A percentile compares a stretch with the other conserved stretches of the same genome.
These are phyloP conservation scores for Myotis brandtii DNA, from an alignment of 2,113 vertebrate genomes.

Conservation along the genomic window DNA sequence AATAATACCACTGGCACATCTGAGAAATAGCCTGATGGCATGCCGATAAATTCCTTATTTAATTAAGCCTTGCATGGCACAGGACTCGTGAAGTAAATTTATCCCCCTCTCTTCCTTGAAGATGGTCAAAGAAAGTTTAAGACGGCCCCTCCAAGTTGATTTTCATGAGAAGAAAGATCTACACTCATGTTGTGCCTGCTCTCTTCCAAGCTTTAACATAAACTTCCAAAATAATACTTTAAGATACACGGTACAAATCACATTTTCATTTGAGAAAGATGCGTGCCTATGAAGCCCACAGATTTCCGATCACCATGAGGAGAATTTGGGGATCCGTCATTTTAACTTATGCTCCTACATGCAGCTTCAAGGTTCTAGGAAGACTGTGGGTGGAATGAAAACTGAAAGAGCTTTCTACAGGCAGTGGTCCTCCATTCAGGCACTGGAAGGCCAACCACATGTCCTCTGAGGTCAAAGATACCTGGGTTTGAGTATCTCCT, in stretches of 20 bases:
- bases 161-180: conserved; percentile 5
- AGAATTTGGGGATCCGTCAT: neutral
- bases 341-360: neutral
- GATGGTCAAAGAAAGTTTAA: neutral
- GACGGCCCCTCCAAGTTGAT: neutral
- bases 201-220: neutral
- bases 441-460: neutral
- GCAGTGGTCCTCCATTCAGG: neutral
- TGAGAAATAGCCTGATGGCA: neutral
- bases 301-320: neutral
- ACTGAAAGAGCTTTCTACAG: neutral
- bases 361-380: neutral
- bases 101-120: neutral
- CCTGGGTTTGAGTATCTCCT: neutral
- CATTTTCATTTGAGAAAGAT: conserved; percentile 19
- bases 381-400: neutral
- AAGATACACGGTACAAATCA: neutral
- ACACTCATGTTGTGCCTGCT: neutral
- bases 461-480: neutral
- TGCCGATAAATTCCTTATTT: neutral
- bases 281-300: neutral
- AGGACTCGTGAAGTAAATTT: neutral
- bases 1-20: neutral
- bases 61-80: neutral
- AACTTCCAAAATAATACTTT: neutral